These are phyloP conservation scores for Branchinecta lynchi DNA, from an alignment of 1,140 invertebrate genomes.

Conservation along the genomic window DNA sequence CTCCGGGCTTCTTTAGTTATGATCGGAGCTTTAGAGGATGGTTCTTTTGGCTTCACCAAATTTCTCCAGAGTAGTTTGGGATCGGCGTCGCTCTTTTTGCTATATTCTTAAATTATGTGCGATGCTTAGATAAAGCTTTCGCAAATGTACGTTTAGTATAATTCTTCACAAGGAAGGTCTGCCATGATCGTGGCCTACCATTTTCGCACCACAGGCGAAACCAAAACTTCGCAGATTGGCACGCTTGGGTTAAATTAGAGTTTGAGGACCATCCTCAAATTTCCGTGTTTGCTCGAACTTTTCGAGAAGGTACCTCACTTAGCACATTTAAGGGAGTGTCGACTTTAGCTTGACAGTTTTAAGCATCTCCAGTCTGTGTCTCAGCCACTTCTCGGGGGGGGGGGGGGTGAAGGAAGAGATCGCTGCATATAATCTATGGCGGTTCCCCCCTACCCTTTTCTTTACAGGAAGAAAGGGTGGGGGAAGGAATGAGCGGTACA, in stretches of 20 bases:
- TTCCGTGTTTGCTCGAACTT: conserved; percentile 5
- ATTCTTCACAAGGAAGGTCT: conserved; percentile 6
- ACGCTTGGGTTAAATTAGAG: conserved; percentile 6
- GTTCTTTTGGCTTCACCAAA: conserved; percentile 1
- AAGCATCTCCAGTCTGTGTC: too few species aligned
- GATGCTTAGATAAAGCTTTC: conserved; percentile 7
- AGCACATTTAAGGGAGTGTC: too few species aligned
- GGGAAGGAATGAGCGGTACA: too few species aligned
- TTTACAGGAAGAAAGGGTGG: too few species aligned
- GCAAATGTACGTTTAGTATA: conserved; percentile 9
- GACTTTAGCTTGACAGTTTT: too few species aligned
- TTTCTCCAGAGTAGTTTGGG: conserved; percentile 5
- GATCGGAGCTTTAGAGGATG: conserved; percentile 5
- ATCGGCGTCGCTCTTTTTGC: conserved; percentile 4
- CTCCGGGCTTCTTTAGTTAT: conserved; percentile 8
- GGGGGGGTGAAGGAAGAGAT: too few species aligned
- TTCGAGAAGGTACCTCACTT: too few species aligned
- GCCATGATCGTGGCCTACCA: neutral
- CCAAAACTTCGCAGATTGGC: conserved; percentile 8
- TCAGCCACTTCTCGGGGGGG: too few species aligned
- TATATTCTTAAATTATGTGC: neutral
- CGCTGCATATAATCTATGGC: too few species aligned
- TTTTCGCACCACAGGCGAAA: conserved; percentile 5
- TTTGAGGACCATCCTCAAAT: conserved; percentile 6
- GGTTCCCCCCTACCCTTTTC: too few species aligned